A percentile compares a stretch with the other conserved stretches of the same genome.
Evolutionary conservation across 2,113 vertebrate species (phyloP).

Genomic region (Salvelinus sp.): DNA sequence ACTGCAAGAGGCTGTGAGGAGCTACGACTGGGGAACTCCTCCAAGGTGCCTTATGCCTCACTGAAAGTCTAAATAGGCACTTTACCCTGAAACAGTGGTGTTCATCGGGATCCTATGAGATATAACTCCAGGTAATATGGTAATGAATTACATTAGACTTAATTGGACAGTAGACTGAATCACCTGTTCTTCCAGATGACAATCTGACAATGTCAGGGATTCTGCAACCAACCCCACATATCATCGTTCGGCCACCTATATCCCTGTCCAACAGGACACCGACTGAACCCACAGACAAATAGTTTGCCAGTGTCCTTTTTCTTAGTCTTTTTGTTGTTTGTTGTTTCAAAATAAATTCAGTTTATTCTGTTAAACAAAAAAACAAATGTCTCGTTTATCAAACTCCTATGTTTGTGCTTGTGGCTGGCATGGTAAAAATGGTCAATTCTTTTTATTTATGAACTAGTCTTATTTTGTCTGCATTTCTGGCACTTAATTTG

Average conservation of each 20-base stretch:
- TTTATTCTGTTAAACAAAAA: constrained; percentile 17
- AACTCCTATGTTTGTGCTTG: constrained; percentile 15
- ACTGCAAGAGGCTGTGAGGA: constrained; percentile 56
- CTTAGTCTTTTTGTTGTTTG: constrained; percentile 19
- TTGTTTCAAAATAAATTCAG: not conserved
- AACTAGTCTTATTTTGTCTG: constrained; percentile 36
- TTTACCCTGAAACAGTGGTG: constrained; percentile 29
- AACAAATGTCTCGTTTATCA: not conserved
- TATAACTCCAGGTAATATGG: not conserved
- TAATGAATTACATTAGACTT: too few species aligned
- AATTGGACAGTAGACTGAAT: too few species aligned
- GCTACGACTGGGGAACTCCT: not conserved
- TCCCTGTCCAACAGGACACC: too few species aligned
- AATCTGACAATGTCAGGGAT: too few species aligned
- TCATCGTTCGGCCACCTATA: not conserved
- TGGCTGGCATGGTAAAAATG: constrained; percentile 6
- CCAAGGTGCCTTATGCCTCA: constrained; percentile 1
- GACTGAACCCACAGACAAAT: constrained; percentile 18
- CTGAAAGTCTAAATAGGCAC: constrained; percentile 42
- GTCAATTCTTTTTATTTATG: constrained; percentile 72
- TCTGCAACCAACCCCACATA: not conserved
- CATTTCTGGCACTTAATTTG: constrained; percentile 54
- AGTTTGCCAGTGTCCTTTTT: constrained; percentile 40
- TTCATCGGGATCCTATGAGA: not conserved
- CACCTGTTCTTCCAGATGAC: too few species aligned